Evolutionary conservation across 2,113 vertebrate genomes (phyloP), one percentile per base, ranked within the genome.

Genomic region (Phycodurus eques): DNA sequence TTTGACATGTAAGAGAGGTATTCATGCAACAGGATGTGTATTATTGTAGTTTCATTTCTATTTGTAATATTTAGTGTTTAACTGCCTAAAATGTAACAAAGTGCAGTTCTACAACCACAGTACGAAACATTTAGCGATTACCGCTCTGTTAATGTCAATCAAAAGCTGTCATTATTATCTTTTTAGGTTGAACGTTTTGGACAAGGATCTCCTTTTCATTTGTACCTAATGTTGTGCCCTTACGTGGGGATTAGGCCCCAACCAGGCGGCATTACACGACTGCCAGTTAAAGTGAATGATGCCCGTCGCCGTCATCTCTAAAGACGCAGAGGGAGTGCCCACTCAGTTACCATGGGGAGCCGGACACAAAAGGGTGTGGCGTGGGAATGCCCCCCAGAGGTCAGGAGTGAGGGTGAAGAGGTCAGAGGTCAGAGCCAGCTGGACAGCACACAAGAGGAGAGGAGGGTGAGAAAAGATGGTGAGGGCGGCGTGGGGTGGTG

Each of bases 341-440:
- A 83, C 62, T 71, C 68, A 73, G 88, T 91, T 87, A 74, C 89
- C 85, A 89, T 87, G 86, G 83, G 68, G 76, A 83, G 68, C 39
- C 61, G 70, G 76, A 75, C 85, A 94, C 90, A 94, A 94, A 92
- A 93, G 91, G 91, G 92, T 91, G 92, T 93, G 92, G 91, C 92
- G 92, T 94, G 93, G 93, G 92, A 94, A 94, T 88, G 87, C 86
- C 86, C 85, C 77, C 43, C 67, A 49, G 74, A 76, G 92, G 92
- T 94, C 91, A 93, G 91, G 91, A 92, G 91, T 93, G 84, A 92
- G 90, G 90, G 86, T 88, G 72, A 88, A 74, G 57, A 78, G 86
- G 90, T 89, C 90, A 86, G 75, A 85, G 90, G 91, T 91, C 90
- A 88, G 88, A 85, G 86, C 72, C 91, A 94, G 92, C 92, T 93